Base-by-base conservation (phyloP, 2,888 invertebrate genomes). In the Ormyrus rosae region DNA sequence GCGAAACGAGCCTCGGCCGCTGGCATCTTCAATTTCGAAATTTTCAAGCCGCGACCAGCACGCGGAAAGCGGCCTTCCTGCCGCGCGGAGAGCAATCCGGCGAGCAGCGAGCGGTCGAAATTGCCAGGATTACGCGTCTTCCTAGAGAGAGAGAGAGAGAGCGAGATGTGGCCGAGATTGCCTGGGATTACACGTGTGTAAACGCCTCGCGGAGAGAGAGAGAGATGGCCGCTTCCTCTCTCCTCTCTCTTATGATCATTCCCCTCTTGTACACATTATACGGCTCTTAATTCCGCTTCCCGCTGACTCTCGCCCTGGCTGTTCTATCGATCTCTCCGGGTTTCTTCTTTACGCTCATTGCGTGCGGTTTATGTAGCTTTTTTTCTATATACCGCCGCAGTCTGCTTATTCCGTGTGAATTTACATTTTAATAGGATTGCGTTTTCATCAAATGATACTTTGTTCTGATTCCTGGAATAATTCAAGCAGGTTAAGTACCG, bases 101-200 rank as follows among this genome's bases (percentile, higher is more conserved):
- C 56, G 50, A 55, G 55, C 70, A 71, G 81, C 78, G 63, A 73
- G 76, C 72, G 81, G 69, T 69, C 76, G 55, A 83, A 84, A 84
- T 84, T 83, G 81, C 61, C 72, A 75, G 81, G 81, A 84, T 83
- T 81, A 83, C 82, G 60, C 34, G 34, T 80, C 74, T 55, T 34
- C 75, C n/a, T 13, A 13, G 65, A 67, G 71, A 46, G 13, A 64
- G 19, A 51, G 60, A 60, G 60, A 78, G 10, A 58, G 13, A 69
- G 56, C 45, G 50, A 64, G 6, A 85, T 87, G 86, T 87, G 85
- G 87, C 86, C 86, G 87, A 89, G 88, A 90, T 89, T 90, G 89
- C 85, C 60, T 81, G 82, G 89, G 90, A 90, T 90, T 90, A 90
- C 84, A 82, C 81, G 84, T 83, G 81, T 83, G 87, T 85, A 86